Evolutionary conservation across 2,113 vertebrate genomes (phyloP), one percentile per base, ranked within the genome.

Genomic region (Podilymbus podiceps): DNA sequence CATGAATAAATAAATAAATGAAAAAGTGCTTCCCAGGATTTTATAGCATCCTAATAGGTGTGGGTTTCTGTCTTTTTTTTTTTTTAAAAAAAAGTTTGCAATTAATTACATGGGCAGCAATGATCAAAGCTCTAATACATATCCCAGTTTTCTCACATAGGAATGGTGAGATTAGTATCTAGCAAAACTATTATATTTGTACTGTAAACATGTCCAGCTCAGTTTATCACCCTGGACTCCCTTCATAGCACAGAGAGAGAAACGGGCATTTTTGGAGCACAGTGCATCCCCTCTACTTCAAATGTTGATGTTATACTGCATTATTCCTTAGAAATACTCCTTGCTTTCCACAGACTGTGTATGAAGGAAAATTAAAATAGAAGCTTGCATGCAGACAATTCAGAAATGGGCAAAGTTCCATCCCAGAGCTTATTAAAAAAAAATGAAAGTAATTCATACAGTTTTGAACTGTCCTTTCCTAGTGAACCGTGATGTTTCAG

Each of bases 391-490:
- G 22, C 22, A 76, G 40, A 56, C 7, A 73, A 30, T 28, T 68
- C n/a, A 40, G 62, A 85, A 5, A 24, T 38, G 4, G 13, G 9
- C 3, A 42, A 83, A 58, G 27, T 58, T 92, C 2, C 24, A 80
- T 9, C 0, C 3, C 5, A 40, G 1, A 0, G 0, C 3, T 76
- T 50, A 49, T 16, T 59, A 4, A 55, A 53, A 25, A 55, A 7
- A 11, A 8, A 6, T 9, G 17, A 27, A 71, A 28, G 15, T 59
- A 66, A 49, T 31, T 35, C 1, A 21, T 63, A 42, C 5, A 4
- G 21, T 49, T 86, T 72, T 40, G 8, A 77, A 67, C 30, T 69
- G 44, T n/a, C 27, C 44, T 90, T 74, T 79, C 20, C 27, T n/a
- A 49, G 46, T 6, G 6, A 47, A 60, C 33, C 24, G 47, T 52